These are phyloP conservation scores for Alviniconcha marisindica DNA, from an alignment of 1,140 invertebrate species.

Conservation along the genomic window DNA sequence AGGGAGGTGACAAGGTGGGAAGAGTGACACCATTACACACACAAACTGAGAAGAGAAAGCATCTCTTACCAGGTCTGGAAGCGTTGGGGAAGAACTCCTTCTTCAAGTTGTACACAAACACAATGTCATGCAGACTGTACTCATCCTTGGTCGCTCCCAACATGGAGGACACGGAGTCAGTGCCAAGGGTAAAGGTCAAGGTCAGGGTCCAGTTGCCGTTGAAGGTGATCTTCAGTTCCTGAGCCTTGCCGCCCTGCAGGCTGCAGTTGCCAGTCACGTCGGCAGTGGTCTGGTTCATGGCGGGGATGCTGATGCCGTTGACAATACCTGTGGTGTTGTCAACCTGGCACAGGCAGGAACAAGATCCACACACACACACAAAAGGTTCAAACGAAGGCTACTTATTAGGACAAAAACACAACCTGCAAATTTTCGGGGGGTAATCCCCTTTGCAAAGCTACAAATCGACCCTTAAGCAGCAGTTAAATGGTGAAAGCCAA, in stretches of 20 bases:
- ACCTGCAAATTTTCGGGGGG: too few species aligned
- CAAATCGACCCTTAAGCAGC: too few species aligned
- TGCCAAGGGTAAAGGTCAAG: not conserved
- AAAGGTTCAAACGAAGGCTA: not conserved
- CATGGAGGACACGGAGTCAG: not conserved
- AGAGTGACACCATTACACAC: too few species aligned
- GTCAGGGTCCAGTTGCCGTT: constrained; percentile 6
- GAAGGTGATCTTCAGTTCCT: constrained; percentile 28
- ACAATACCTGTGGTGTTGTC: too few species aligned
- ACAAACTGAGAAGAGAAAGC: too few species aligned
- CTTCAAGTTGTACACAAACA: not conserved
- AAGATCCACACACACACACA: too few species aligned
- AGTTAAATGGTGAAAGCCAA: too few species aligned
- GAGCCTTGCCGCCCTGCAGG: not conserved
- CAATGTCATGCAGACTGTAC: constrained; percentile 10
- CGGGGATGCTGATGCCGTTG: not conserved
- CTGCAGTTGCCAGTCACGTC: constrained; percentile 2
- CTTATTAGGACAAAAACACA: too few species aligned
- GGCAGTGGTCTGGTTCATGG: not conserved
- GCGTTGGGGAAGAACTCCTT: not conserved
- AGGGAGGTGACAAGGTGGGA: too few species aligned
- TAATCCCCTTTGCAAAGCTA: too few species aligned
- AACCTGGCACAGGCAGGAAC: too few species aligned
- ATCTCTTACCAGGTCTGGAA: not conserved
- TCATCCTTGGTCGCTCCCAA: not conserved